Evolutionary conservation across 2,113 vertebrate genomes (phyloP).

Genomic region (Phyllostomus discolor): DNA sequence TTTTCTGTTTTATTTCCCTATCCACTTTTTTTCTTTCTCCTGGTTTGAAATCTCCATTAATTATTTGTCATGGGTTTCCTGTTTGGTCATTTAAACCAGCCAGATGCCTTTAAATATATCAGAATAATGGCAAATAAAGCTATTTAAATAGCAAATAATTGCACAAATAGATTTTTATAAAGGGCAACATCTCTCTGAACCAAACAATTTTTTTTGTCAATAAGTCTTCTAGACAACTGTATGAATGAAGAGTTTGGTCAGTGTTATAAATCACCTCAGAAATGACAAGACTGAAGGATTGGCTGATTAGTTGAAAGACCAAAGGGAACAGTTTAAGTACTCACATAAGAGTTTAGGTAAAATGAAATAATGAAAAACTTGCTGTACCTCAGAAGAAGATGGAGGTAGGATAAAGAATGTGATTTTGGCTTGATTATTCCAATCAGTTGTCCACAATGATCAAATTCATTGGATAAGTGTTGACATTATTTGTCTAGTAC

Average conservation of each 20-base stretch:
- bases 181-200: not conserved
- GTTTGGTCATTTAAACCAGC: not conserved
- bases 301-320: not conserved
- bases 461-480: not conserved
- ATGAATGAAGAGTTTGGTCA: not conserved
- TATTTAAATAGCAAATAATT: not conserved
- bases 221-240: not conserved
- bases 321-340: not conserved
- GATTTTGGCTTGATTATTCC: not conserved
- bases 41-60: not conserved
- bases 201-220: not conserved
- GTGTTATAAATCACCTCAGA: not conserved
- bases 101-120: conserved; percentile 10
- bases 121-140: not conserved
- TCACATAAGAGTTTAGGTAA: conserved; percentile 9
- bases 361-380: conserved; percentile 12
- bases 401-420: not conserved
- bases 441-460: not conserved
- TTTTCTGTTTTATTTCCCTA: not conserved
- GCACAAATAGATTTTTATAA: not conserved
- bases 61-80: not conserved
- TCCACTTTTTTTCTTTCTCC: not conserved
- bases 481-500: not conserved
- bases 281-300: not conserved
- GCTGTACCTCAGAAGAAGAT: not conserved